Percentiles rank a stretch among this genome's conserved stretches.
phyloP scores from a whole-genome alignment of 2,797 vertebrate genomes.

The Urosaurus nigricauda region DNA sequence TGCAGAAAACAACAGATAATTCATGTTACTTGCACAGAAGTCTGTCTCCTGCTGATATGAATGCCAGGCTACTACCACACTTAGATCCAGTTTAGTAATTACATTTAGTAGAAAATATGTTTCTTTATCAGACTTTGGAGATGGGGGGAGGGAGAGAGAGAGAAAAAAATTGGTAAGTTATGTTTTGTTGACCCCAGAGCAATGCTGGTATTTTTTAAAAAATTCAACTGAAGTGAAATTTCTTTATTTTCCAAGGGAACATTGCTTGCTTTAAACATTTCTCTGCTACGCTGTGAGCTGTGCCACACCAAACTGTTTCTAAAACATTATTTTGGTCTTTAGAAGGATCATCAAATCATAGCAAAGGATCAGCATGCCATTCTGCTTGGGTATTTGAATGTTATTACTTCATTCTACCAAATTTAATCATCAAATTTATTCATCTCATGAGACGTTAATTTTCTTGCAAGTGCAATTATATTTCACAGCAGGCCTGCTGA shows the following conservation, averaged over 20 bases:
- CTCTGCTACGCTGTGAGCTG: constrained; percentile 24
- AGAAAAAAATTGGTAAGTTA: not conserved
- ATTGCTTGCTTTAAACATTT: constrained; percentile 21
- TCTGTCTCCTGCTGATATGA: constrained; percentile 36
- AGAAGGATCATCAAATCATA: constrained; percentile 68
- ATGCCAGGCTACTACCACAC: constrained; percentile 14
- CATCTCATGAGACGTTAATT: constrained; percentile 86
- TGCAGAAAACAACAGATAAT: constrained; percentile 28
- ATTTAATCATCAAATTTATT: constrained; percentile 90
- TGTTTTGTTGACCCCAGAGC: constrained; percentile 10
- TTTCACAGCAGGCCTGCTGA: constrained; percentile 85
- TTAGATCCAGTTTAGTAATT: constrained; percentile 48
- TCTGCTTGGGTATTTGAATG: constrained; percentile 69
- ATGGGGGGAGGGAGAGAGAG: not conserved
- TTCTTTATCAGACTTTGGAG: constrained; percentile 18
- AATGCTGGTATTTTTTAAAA: constrained; percentile 18
- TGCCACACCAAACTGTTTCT: constrained; percentile 42
- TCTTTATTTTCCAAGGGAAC: constrained; percentile 26
- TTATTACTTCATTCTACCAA: constrained; percentile 85
- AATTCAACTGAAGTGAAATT: constrained; percentile 29
- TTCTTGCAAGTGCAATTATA: constrained; percentile 89
- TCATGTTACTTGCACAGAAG: constrained; percentile 41
- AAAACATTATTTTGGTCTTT: constrained; percentile 47
- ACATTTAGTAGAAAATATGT: constrained; percentile 26
- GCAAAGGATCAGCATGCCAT: constrained; percentile 64